A percentile compares a stretch with the other conserved stretches of the same genome.
Conservation (phyloP, 2,888 invertebrate genomes). For the Synergus gifuensis region DNA sequence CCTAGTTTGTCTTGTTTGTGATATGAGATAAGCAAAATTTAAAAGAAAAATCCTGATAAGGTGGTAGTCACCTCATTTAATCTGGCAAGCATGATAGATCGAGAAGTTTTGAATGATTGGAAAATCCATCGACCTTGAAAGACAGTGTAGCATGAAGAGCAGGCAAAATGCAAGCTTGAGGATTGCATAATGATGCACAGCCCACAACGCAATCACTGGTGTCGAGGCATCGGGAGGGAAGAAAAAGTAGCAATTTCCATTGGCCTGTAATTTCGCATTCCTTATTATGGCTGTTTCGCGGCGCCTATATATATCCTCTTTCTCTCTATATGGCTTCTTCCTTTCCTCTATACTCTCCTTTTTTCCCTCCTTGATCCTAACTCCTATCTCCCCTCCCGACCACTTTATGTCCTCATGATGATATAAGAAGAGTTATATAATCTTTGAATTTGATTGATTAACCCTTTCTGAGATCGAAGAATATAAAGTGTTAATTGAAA, state of each 20-base stretch:
- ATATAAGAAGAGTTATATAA: background rate
- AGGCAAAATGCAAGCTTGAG: constrained; percentile 45
- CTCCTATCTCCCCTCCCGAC: background rate
- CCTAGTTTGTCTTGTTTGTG: background rate
- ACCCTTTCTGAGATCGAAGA: background rate
- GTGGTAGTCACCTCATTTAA: background rate
- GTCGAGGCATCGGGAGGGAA: constrained; percentile 52
- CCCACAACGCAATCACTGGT: constrained; percentile 47
- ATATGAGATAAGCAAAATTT: background rate
- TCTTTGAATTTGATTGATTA: constrained; percentile 3
- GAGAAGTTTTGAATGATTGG: background rate
- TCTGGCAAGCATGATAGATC: background rate
- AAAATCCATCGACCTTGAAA: constrained; percentile 24
- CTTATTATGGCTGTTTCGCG: constrained; percentile 55
- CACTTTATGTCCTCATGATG: background rate
- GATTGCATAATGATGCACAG: constrained; percentile 48
- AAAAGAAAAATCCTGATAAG: background rate
- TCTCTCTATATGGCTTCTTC: constrained; percentile 9
- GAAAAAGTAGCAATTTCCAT: constrained; percentile 60
- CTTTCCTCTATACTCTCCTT: constrained; percentile 1
- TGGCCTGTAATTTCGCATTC: constrained; percentile 61
- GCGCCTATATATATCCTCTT: constrained; percentile 52
- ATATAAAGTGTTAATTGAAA: background rate
- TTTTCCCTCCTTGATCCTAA: background rate
- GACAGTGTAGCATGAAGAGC: constrained; percentile 9